Percentiles rank a stretch among this genome's conserved stretches.
Evolutionary conservation across 2,797 vertebrate species (phyloP).

Genomic region (Coilia nasus): DNA sequence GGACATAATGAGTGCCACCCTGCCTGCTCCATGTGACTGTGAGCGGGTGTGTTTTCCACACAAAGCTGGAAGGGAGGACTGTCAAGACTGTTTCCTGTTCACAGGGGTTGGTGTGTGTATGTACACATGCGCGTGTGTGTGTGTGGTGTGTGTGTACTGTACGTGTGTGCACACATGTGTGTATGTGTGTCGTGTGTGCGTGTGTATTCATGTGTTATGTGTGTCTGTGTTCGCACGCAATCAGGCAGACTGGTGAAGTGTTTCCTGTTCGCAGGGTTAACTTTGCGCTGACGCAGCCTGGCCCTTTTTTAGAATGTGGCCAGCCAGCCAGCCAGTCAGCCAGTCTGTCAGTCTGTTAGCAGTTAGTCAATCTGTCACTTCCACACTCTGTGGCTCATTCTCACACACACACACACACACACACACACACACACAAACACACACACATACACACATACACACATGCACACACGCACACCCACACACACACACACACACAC

Average conservation of each 20-base stretch:
- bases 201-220: too few species aligned
- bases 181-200: too few species aligned
- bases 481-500: not conserved
- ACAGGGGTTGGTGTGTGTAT: too few species aligned
- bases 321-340: too few species aligned
- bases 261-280: not conserved
- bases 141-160: too few species aligned
- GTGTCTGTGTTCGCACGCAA: not conserved
- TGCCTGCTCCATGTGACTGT: too few species aligned
- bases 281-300: not conserved
- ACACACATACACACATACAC: not conserved
- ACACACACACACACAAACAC: not conserved
- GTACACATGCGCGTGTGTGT: not conserved
- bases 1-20: too few species aligned
- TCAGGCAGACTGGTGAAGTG: not conserved
- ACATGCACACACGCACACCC: not conserved
- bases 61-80: too few species aligned
- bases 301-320: not conserved
- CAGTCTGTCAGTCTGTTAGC: not conserved
- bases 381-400: not conserved
- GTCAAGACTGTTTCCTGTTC: too few species aligned
- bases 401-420: not conserved
- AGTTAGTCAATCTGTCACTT: not conserved
- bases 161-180: too few species aligned
- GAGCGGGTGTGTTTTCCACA: not conserved